Percentiles rank a stretch among this genome's conserved stretches.
Evolutionary conservation across 1,140 invertebrate genomes (phyloP).

Genomic region (Halesus radiatus): DNA sequence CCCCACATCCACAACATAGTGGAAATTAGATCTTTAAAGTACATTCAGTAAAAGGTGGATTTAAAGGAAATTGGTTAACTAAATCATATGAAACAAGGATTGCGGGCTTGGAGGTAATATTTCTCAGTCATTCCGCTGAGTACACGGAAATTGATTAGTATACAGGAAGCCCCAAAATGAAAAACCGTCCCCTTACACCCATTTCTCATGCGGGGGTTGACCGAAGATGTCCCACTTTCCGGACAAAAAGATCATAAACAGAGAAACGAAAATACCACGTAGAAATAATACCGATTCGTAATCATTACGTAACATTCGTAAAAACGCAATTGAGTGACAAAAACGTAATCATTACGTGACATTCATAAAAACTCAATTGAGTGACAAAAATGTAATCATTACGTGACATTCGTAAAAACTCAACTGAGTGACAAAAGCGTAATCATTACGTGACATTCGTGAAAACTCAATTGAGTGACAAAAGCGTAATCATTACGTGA

Average conservation of each 20-base stretch:
- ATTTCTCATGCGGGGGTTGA: constrained; percentile 49
- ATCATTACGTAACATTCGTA: not conserved
- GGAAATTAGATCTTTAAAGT: not conserved
- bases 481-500: not conserved
- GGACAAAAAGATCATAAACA: constrained; percentile 38
- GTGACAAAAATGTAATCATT: no score
- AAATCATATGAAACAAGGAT: constrained; percentile 47
- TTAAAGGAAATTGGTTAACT: constrained; percentile 42
- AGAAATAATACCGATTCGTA: not conserved
- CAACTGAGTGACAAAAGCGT: not conserved
- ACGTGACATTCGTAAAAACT: no score
- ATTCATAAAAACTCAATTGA: no score
- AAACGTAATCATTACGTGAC: no score
- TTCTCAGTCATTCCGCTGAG: constrained; percentile 56
- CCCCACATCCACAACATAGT: no score
- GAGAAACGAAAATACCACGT: no score
- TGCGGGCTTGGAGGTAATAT: constrained; percentile 38
- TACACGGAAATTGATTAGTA: constrained; percentile 57
- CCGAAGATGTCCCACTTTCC: constrained; percentile 31
- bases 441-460: not conserved
- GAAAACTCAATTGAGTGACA: no score
- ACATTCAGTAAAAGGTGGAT: constrained; percentile 21
- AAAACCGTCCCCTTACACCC: constrained; percentile 52
- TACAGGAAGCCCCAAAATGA: constrained; percentile 54
- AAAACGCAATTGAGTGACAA: no score